Base-by-base conservation (phyloP, 1,140 invertebrate species). In the Polypedilum pembai region DNA sequence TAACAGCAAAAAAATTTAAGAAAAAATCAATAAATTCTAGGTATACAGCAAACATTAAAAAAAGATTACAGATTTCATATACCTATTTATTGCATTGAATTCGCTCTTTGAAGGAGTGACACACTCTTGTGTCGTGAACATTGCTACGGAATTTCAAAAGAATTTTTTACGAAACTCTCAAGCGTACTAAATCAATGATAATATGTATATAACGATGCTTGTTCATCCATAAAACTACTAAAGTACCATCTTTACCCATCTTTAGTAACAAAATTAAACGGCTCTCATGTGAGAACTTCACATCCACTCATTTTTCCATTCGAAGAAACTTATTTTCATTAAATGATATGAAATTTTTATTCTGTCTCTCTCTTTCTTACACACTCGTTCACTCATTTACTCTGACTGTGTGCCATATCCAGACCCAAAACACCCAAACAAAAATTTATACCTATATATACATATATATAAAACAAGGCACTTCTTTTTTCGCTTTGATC, bases 11-110 rank as follows among this genome's bases (percentile, higher is more conserved):
- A 45, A 56, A 56, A 56, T 56, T 33, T 56, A 56, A 18, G 65
- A 18, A 69, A 69, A 69, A 69, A 69, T 69, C 65, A 21, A 69
- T 69, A 69, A 69, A 69, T 69, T 69, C 65, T 69, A 69, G 65
- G 65, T 69, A 69, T 18, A 69, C 65, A 69, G 20, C 65, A 69
- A 69, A 18, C 65, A 69, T 69, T 20, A 69, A 69, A 69, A 33
- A 56, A 56, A 56, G 45, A 56, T 56, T 56, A 56, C 45, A 56
- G 45, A 56, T 56, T 56, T 56, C 45, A 56, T 56, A 33, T 33
- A 33, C 24, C 24, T 33, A 33, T 33, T 33, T 33, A 56, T 56
- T 56, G 45, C 45, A 56, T 56, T 56, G 45, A 56, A 56, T n/a
- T 56, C n/a, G 24, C 24, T 33, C 24, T 33, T 33, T 33, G 5